Evolutionary conservation across 2,797 vertebrate species (phyloP).

Genomic region (Apogon hyalosoma): DNA sequence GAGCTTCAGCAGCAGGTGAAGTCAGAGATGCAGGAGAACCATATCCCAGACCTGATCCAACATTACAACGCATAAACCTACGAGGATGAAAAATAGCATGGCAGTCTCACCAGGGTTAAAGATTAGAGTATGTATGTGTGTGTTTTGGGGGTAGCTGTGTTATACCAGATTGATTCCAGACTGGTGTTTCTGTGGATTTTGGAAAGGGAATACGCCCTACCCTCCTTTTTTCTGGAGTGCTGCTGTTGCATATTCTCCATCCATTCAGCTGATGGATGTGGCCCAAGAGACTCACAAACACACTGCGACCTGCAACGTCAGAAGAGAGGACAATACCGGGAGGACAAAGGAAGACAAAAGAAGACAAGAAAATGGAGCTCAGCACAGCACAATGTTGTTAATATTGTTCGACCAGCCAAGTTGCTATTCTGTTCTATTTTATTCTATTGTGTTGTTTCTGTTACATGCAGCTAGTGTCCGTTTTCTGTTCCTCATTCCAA

Average conservation of each 20-base stretch:
- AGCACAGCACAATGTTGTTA: constrained; percentile 13
- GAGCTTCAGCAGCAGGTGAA: constrained; percentile 82
- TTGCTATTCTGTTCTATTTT: constrained; percentile 42
- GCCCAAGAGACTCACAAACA: constrained; percentile 63
- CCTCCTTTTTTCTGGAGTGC: constrained; percentile 53
- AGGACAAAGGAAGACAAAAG: constrained; percentile 13
- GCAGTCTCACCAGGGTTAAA: constrained; percentile 61
- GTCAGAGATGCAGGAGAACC: constrained; percentile 68
- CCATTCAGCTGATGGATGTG: constrained; percentile 74
- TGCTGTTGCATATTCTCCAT: constrained; percentile 47
- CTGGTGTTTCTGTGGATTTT: constrained; percentile 69
- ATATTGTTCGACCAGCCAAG: constrained; percentile 2
- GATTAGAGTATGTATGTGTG: constrained; percentile 56
- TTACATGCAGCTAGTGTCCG: constrained; percentile 44
- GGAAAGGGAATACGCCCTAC: constrained; percentile 68
- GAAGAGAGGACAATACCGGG: constrained; percentile 28
- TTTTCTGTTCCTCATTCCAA: constrained; percentile 69
- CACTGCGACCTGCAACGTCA: constrained; percentile 52
- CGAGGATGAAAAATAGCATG: constrained; percentile 74
- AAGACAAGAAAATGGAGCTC: constrained; percentile 36
- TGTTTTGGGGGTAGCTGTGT: constrained; percentile 44
- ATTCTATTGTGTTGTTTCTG: constrained; percentile 39
- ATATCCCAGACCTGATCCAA: constrained; percentile 74
- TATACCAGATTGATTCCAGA: constrained; percentile 84
- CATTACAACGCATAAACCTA: constrained; percentile 68